Evolutionary conservation across 2,113 vertebrate species (phyloP).

Genomic region (Tursiops truncatus): DNA sequence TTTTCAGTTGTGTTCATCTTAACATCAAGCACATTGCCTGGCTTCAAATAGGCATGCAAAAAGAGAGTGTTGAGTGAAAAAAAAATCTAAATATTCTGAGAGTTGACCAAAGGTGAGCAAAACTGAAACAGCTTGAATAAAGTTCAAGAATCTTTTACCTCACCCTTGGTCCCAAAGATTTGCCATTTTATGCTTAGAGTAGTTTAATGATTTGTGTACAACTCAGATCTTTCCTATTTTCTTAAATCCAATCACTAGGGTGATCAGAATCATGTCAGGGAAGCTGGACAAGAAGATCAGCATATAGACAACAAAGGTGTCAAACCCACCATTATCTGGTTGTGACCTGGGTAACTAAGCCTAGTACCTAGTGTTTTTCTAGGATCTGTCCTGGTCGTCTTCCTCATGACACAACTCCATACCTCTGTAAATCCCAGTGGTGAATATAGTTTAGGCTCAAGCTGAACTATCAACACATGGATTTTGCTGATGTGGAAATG

Average conservation of each 20-base stretch:
- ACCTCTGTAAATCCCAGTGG: background rate
- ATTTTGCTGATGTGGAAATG: background rate
- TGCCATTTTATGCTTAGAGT: background rate
- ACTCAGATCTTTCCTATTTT: background rate
- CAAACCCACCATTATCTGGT: background rate
- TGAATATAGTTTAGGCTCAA: background rate
- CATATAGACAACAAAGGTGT: background rate
- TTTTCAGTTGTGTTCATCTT: background rate
- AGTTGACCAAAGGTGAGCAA: background rate
- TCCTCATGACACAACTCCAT: background rate
- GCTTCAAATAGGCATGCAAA: background rate
- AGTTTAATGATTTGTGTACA: background rate
- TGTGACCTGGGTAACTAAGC: background rate
- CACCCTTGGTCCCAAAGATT: background rate
- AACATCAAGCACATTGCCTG: background rate
- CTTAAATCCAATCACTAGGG: background rate
- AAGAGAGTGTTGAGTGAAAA: background rate
- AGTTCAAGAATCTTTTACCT: background rate
- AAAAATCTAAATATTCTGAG: background rate
- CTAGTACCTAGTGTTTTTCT: background rate
- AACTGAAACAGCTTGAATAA: background rate
- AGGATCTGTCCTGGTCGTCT: background rate
- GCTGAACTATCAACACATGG: background rate
- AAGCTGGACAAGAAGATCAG: background rate
- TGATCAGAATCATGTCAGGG: background rate